Evolutionary conservation across 2,113 vertebrate genomes (phyloP), one percentile per base, ranked within the genome.

Genomic region (Osmerus eperlanus): DNA sequence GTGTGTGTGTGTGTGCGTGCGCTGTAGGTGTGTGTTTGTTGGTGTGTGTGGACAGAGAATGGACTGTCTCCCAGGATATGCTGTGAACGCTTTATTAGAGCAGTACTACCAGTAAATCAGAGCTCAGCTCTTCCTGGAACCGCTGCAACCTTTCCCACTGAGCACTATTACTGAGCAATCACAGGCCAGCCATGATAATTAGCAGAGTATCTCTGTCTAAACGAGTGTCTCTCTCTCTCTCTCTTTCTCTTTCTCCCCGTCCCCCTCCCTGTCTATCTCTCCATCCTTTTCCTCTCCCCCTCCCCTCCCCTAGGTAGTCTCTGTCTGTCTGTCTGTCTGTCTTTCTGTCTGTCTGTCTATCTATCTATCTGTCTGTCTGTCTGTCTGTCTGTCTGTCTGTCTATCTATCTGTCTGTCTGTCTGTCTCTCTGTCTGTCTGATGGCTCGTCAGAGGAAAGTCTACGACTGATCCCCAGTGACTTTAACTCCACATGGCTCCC

Each of bases 81-180:
- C 88, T 88, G 89, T 83, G 69, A 87, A 84, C 81, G 85, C 91
- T 92, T 92, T 92, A 93, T 93, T 93, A 93, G 92, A 90, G 88
- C 85, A 80, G 86, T 89, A 92, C 90, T 93, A 93, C 92, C 92
- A 91, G 92, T 93, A 93, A 93, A 93, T 93, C 92, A 92, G 90
- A 89, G 91, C 91, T 90, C 86, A 86, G 91, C 90, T 88, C 91
- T 93, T 93, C 92, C 92, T 90, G 92, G 92, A 93, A 93, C 87
- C 86, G 89, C 87, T 88, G 90, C 91, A 93, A 93, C 92, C 90
- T 93, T 93, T 93, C 90, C 92, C 92, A 92, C 91, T 92, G 92
- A 93, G 92, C 92, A 91, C 92, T 93, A 93, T 93, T 93, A 93
- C 91, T 89, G 92, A 92, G 92, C 91, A 92, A 92, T 93, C 90